Evolutionary conservation across 2,888 invertebrate genomes (phyloP).

Genomic region (Epicampocera succincta): DNA sequence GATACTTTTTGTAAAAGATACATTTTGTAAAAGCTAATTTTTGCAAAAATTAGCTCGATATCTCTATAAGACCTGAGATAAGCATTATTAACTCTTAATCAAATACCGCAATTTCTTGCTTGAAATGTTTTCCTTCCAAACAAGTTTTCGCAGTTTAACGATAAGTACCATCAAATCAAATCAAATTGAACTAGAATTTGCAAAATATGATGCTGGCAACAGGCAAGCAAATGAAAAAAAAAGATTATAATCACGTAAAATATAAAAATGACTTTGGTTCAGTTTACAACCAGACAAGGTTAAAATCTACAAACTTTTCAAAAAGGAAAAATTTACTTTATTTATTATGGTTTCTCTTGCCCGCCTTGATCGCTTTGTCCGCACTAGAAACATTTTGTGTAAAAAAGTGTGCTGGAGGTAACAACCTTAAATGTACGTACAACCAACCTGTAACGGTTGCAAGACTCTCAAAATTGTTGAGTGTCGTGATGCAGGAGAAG

Average conservation of each 20-base stretch:
- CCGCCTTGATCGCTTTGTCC: conserved; percentile 1
- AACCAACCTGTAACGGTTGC: conserved; percentile 38
- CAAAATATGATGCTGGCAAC: conserved; percentile 1
- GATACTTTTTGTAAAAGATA: too few species aligned
- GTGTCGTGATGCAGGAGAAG: conserved; percentile 64
- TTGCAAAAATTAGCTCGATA: too few species aligned
- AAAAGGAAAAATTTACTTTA: conserved; percentile 52
- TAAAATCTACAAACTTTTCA: conserved; percentile 71
- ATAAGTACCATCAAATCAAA: conserved; percentile 31
- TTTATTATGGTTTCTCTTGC: conserved; percentile 27
- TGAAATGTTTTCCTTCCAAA: not conserved
- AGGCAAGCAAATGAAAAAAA: not conserved
- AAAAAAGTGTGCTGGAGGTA: conserved; percentile 1
- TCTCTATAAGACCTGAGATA: not conserved
- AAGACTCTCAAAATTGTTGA: not conserved
- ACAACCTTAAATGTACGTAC: not conserved
- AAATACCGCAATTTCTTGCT: not conserved
- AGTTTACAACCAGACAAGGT: conserved; percentile 78
- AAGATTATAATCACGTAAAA: conserved; percentile 61
- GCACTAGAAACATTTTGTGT: not conserved
- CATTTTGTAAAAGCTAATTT: too few species aligned
- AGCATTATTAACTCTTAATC: not conserved
- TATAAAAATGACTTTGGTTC: conserved; percentile 71
- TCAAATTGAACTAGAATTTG: conserved; percentile 30
- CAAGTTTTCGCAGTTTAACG: conserved; percentile 12